Base-by-base conservation (phyloP, 2,888 invertebrate species). In the Hyposoter didymator region DNA sequence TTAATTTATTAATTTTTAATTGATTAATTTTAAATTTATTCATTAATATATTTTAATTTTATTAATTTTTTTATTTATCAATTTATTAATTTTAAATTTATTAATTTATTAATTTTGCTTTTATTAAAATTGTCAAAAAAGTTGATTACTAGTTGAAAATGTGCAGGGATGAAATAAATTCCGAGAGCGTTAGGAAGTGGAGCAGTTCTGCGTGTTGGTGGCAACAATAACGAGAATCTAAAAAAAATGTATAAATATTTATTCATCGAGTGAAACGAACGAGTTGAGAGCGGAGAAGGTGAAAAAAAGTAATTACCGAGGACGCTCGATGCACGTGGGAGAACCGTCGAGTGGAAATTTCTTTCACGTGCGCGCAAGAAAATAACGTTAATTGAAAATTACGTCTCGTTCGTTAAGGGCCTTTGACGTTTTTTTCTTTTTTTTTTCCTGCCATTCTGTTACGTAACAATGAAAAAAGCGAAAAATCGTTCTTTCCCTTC, bases 341-440 rank as follows among this genome's bases (percentile, higher is more conserved):
- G 55, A 7, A 55, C 22, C 10, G 10, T 4, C 2, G 55, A 55
- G 22, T 19, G 0, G 10, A n/a, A 55, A 55, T 12, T 19, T 22
- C 19, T 19, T 55, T 22, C 8, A 19, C 55, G 22, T 55, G 22
- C 49, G 22, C 49, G 14, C 17, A 72, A n/a, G 35, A 52, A 52
- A 72, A 39, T n/a, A 70, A 49, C 17, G 52, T 72, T 55, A 55
- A 39, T 55, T 35, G 55, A 39, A 55, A 72, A 72, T 55, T 55
- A 55, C 72, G 52, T 10, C 49, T 6, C 32, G 72, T 55, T 72
- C 14, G 35, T 19, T 35, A n/a, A n/a, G 52, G 55, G 72, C 7
- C 28, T 22, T 72, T 19, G 17, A 55, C 2, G n/a, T n/a, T 6
- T 32, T 49, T 4, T 52, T 55, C 14, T 1, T 28, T 28, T 6